These are phyloP conservation scores for Stenotaenia linearis DNA, from an alignment of 2,888 invertebrate genomes.

Conservation along the genomic window DNA sequence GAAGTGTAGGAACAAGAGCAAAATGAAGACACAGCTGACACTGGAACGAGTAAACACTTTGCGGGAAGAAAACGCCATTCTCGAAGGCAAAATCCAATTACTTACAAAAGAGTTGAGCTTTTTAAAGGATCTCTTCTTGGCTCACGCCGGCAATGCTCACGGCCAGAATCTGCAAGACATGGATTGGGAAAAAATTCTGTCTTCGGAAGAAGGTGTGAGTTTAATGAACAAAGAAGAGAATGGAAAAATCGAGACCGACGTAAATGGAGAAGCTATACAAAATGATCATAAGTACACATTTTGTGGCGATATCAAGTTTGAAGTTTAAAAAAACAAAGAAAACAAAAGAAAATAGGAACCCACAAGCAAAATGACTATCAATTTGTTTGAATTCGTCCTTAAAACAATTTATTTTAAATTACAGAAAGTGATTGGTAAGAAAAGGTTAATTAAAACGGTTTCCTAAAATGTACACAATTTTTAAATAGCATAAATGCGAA, in stretches of 20 bases:
- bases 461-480: neutral
- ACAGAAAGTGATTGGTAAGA: neutral
- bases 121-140: slow-evolving; percentile 71
- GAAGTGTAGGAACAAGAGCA: slow-evolving; percentile 41
- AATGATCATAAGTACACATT: slow-evolving; percentile 13
- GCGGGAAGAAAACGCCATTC: slow-evolving; percentile 68
- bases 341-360: no score
- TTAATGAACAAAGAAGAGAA: neutral
- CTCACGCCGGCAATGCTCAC: slow-evolving; percentile 61
- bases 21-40: slow-evolving; percentile 54
- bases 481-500: neutral
- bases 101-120: slow-evolving; percentile 73
- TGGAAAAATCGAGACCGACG: neutral
- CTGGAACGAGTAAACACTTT: slow-evolving; percentile 66
- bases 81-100: slow-evolving; percentile 73
- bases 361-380: neutral
- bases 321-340: neutral
- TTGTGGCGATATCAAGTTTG: neutral
- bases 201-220: neutral
- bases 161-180: slow-evolving; percentile 43
- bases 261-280: neutral
- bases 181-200: slow-evolving; percentile 43
- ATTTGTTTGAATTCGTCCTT: neutral
- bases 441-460: neutral
- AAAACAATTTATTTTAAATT: neutral